These are phyloP conservation scores for Plectropomus leopardus DNA, from an alignment of 2,113 vertebrate genomes.

Conservation along the genomic window DNA sequence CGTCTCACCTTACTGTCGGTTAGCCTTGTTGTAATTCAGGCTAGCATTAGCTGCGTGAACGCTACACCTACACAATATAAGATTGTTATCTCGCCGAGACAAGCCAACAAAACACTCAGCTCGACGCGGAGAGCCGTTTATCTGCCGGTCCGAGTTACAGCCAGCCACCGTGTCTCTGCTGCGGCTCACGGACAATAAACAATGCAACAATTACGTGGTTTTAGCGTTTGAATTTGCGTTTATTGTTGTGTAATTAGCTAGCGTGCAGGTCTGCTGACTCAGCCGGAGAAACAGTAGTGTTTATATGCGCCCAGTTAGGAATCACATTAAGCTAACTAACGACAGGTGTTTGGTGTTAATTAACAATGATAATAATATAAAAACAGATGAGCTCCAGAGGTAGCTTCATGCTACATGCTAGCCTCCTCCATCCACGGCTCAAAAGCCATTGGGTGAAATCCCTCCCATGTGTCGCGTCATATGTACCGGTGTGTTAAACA, in stretches of 20 bases:
- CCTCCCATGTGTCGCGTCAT: background rate
- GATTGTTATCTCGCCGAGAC: constrained; percentile 44
- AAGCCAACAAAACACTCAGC: background rate
- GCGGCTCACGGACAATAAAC: background rate
- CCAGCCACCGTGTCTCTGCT: background rate
- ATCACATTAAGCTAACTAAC: background rate
- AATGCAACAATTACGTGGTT: background rate
- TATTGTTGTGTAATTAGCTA: constrained; percentile 64
- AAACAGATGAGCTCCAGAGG: background rate
- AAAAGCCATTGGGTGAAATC: background rate
- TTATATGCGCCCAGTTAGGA: background rate
- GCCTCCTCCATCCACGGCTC: constrained; percentile 16
- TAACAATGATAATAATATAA: background rate
- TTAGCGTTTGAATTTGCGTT: constrained; percentile 31
- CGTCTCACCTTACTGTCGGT: constrained; percentile 45
- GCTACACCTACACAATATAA: constrained; percentile 50
- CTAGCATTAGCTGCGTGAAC: constrained; percentile 68
- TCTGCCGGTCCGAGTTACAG: background rate
- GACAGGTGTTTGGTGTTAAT: background rate
- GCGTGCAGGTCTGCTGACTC: background rate
- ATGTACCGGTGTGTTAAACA: background rate
- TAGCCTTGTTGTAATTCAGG: constrained; percentile 64
- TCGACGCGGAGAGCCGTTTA: background rate
- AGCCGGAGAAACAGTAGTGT: background rate
- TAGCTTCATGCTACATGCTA: constrained; percentile 38